phyloP scores from a whole-genome alignment of 2,888 invertebrate species.

The Anorthoa munda region DNA sequence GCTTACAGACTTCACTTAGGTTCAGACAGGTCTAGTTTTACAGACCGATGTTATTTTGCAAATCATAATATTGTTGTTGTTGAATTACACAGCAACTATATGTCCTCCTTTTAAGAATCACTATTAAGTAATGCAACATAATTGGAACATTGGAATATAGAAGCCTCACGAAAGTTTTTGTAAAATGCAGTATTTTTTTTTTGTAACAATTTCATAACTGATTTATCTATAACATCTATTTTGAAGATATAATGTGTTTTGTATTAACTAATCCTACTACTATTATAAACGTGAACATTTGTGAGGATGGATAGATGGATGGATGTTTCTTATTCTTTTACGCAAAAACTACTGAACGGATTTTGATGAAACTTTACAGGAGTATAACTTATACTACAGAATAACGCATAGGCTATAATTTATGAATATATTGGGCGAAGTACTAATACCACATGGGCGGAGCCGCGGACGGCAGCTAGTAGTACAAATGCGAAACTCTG shows the following conservation, averaged over 20 bases:
- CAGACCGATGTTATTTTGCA: neutral
- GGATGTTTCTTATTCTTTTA: no score
- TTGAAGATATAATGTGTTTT: neutral
- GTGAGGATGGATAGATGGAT: no score
- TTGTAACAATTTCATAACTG: neutral
- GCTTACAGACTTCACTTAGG: neutral
- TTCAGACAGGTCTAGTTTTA: neutral
- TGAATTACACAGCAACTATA: neutral
- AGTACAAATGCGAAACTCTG: no score
- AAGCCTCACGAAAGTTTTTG: neutral
- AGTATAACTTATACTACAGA: no score
- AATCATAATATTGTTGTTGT: neutral
- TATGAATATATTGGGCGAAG: no score
- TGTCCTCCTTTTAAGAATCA: neutral
- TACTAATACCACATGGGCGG: no score
- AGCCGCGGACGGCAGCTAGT: no score
- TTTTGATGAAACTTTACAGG: no score
- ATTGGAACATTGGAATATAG: neutral
- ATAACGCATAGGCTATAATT: no score
- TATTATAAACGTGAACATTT: no score
- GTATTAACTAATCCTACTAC: no score
- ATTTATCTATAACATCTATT: neutral
- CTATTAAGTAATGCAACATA: neutral
- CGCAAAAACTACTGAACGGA: no score
- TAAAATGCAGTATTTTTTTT: neutral